Evolutionary conservation across 1,140 invertebrate genomes (phyloP), one percentile per base, ranked within the genome.

Genomic region (Zophobas atratus): DNA sequence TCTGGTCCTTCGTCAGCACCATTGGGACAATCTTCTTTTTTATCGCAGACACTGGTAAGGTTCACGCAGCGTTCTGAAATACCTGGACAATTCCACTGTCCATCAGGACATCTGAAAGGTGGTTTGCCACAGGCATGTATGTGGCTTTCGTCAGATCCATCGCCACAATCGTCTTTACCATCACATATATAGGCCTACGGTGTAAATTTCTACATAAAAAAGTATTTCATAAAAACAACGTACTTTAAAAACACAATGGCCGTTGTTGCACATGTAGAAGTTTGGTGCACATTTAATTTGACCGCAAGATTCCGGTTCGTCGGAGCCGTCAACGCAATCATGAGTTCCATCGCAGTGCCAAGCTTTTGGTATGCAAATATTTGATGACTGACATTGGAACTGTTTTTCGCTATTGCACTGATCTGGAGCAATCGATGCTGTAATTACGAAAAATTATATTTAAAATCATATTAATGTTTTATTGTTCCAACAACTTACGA

Each of bases 321-420:
- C 98, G 0, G 95, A 96, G 79, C 93, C 91, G 85, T 99, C 97
- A 79, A 94, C 93, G 87, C 98, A 99, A 86, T 99, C 97, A 3
- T 93, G 89, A 32, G 95, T 93, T 38, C 96, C 97, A 87, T 99
- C 98, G 84, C 98, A 99, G 78, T 97, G 93, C 97, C 97, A 99
- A 2, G 93, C 92, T 78, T 92, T 93, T 0, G 97, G 97, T 63
- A 99, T 97, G 83, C 98, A 99, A 77, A 97, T 94, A 1, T 94
- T 93, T 0, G 95, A 95, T 20, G 92, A 92, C 46, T 90, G 90
- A 85, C 96, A 97, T 79, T 96, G 94, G 88, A 98, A 97, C 85
- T 97, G 95, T 84, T 95, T 96, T 76, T 97, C 95, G 6, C 90
- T 87, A 82, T 96, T 95, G 86, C 96, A 98, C 81, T 96, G 93